Evolutionary conservation across 2,113 vertebrate species (phyloP).

Genomic region (Chrysochloris asiatica): DNA sequence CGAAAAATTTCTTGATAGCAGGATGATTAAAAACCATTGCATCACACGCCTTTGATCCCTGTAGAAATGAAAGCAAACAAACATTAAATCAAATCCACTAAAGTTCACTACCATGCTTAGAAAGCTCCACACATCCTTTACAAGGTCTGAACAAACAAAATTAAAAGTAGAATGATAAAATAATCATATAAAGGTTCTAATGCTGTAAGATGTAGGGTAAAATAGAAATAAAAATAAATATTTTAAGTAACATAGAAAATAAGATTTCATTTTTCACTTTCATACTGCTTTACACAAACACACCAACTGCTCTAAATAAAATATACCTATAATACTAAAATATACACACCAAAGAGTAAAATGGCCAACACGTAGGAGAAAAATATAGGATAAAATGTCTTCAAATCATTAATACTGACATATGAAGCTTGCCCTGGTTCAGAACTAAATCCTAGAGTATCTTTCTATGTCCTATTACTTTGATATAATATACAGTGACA

Average conservation of each 20-base stretch:
- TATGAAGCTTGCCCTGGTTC: too few relatives aligned
- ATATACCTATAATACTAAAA: background rate
- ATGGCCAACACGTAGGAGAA: background rate
- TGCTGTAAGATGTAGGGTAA: background rate
- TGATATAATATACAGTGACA: background rate
- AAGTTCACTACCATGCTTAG: constrained; percentile 6
- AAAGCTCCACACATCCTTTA: constrained; percentile 2
- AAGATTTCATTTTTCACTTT: constrained; percentile 52
- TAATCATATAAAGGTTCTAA: background rate
- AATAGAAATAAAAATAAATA: constrained; percentile 21
- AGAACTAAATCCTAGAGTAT: background rate
- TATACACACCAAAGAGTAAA: background rate
- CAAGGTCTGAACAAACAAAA: background rate
- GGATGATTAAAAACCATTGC: constrained; percentile 95
- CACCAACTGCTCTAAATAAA: constrained; percentile 32
- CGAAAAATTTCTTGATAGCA: constrained; percentile 95
- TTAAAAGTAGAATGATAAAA: background rate
- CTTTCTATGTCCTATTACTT: constrained; percentile 16
- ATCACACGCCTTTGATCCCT: constrained; percentile 90
- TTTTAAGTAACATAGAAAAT: background rate
- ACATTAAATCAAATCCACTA: background rate
- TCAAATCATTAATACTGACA: constrained; percentile 1
- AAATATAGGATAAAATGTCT: background rate
- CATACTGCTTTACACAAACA: constrained; percentile 4
- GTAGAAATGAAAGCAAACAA: constrained; percentile 63